These are phyloP conservation scores for Galeopsomyia nigrocyanea DNA, from an alignment of 2,888 invertebrate species.

Conservation along the genomic window DNA sequence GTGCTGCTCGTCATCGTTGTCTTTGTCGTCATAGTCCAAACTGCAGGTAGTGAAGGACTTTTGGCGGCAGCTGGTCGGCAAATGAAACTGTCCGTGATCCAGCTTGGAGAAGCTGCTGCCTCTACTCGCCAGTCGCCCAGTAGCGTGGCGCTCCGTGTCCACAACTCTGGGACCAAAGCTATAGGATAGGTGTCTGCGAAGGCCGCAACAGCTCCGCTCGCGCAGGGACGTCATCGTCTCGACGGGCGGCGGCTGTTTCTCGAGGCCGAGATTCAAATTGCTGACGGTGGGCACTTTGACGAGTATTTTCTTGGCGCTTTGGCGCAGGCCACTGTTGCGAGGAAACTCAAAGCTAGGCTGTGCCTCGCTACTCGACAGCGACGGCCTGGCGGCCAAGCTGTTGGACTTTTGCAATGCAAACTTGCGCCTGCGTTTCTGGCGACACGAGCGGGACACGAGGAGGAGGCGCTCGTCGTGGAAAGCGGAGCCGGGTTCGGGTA, in stretches of 20 bases:
- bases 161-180: slow-evolving; percentile 57
- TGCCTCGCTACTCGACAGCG: too few species aligned
- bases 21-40: slow-evolving; percentile 24
- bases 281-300: slow-evolving; percentile 50
- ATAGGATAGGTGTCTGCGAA: slow-evolving; percentile 51
- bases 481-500: too few species aligned
- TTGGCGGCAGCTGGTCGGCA: slow-evolving; percentile 52
- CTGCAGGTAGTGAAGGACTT: slow-evolving; percentile 47
- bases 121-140: slow-evolving; percentile 38
- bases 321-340: slow-evolving; percentile 21
- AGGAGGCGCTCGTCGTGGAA: background rate
- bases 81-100: slow-evolving; percentile 39
- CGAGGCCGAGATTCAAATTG: slow-evolving; percentile 34
- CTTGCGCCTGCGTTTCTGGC: background rate
- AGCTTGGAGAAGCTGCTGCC: slow-evolving; percentile 51
- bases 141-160: background rate
- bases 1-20: slow-evolving; percentile 18
- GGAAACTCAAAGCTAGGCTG: too few species aligned
- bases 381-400: background rate
- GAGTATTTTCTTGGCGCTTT: slow-evolving; percentile 43
- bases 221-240: slow-evolving; percentile 53
- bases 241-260: background rate
- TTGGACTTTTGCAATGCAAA: slow-evolving; percentile 15
- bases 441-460: background rate
- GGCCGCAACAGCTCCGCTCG: slow-evolving; percentile 48